Base-by-base conservation (phyloP, 2,797 vertebrate species). In the Crypturellus tataupa region DNA sequence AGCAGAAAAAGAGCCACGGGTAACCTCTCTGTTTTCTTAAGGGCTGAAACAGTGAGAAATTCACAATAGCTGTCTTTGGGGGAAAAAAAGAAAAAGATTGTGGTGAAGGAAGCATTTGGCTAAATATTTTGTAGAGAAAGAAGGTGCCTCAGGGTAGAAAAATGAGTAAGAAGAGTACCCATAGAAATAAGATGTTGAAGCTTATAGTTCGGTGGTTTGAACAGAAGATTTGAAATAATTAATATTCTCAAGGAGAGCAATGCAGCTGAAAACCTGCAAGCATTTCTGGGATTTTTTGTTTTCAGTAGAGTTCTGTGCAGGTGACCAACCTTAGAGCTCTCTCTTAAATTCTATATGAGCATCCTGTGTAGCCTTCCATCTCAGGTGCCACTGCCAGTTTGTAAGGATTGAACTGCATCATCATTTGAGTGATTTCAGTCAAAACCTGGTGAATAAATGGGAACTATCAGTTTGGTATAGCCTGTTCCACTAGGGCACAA, bases 381-480 rank as follows among this genome's bases (percentile, higher is more conserved):
- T 92, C 29, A 23, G 23, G 69, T 78, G 27, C 37, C 20, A 15
- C 15, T 87, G 55, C 46, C 29, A 24, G 27, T 37, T 37, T 60
- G 6, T 1, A 0, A 80, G 46, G 35, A 49, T 89, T 49, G 81
- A 58, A 3, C 18, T 72, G n/a, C 56, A 25, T 73, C 31, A 76
- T 58, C 12, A 1, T 56, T 29, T 51, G 55, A 80, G n/a, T 58
- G 25, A 39, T 88, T 88, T 88, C 60, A 58, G 31, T 81, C 44
- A 67, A 70, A 91, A 76, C 19, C 35, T 83, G 62, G 44, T 67
- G 63, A 76, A 79, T 79, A 89, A 95, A 85, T 60, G 63, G 47
- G 47, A 93, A 9, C 33, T 84, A 0, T 14, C 25, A 3, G 10
- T 5, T 2, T 81, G 60, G 56, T 85, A 5, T 85, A 24, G 21